Percentiles rank a stretch among this genome's conserved stretches.
Conservation (phyloP, 2,113 vertebrate genomes). For the Misgurnus anguillicaudatus region DNA sequence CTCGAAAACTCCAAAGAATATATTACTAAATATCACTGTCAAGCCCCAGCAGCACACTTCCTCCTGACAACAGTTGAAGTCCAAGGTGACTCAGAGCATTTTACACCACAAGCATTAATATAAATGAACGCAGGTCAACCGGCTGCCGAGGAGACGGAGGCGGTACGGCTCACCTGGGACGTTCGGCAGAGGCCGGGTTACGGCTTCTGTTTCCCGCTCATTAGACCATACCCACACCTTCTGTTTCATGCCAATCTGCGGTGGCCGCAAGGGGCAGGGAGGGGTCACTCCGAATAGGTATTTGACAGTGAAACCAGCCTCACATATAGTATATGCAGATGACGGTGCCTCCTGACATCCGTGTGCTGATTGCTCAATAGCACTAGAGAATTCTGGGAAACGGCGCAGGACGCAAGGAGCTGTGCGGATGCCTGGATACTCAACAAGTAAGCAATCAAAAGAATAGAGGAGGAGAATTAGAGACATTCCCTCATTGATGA, state of each 20-base stretch:
- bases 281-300: conserved; percentile 54
- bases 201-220: conserved; percentile 68
- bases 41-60: conserved; percentile 33
- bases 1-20: conserved; percentile 21
- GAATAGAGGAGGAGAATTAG: conserved; percentile 68
- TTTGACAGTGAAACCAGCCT: not conserved
- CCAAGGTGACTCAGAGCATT: conserved; percentile 48
- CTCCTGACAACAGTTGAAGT: conserved; percentile 26
- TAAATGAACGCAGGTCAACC: conserved; percentile 57
- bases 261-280: conserved; percentile 50
- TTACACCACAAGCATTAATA: conserved; percentile 45
- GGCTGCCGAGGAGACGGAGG: conserved; percentile 63
- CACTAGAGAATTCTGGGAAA: conserved; percentile 41
- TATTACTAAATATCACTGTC: conserved; percentile 45
- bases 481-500: conserved; percentile 66
- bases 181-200: conserved; percentile 49
- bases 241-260: conserved; percentile 50
- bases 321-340: conserved; percentile 22
- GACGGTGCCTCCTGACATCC: conserved; percentile 5
- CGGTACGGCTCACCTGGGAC: conserved; percentile 63
- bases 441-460: conserved; percentile 74
- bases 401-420: conserved; percentile 24
- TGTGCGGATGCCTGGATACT: conserved; percentile 66
- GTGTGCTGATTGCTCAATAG: conserved; percentile 40
- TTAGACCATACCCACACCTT: conserved; percentile 61